These are phyloP conservation scores for Corvus hawaiiensis DNA, from an alignment of 2,113 vertebrate species.

Conservation along the genomic window DNA sequence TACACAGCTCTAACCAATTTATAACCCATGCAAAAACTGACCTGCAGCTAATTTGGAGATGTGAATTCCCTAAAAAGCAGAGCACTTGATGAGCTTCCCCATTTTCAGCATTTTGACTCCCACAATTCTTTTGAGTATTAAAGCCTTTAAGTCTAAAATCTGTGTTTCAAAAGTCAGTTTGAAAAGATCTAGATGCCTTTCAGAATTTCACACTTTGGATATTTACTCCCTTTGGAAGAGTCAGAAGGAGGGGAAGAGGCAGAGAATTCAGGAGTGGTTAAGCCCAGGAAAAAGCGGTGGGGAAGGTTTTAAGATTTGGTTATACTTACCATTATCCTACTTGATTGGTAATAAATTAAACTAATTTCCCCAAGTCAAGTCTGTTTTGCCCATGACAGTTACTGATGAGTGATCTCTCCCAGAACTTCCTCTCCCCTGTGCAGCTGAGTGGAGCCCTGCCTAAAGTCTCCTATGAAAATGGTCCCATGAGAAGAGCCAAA, in stretches of 20 bases:
- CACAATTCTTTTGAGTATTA: background rate
- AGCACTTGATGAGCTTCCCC: background rate
- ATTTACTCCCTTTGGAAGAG: background rate
- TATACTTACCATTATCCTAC: background rate
- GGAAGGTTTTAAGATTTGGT: background rate
- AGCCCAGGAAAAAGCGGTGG: background rate
- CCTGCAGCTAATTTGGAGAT: background rate
- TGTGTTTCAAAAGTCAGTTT: background rate
- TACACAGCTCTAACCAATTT: background rate
- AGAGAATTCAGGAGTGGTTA: background rate
- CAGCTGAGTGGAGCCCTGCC: background rate
- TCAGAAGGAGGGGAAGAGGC: background rate
- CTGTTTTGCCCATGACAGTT: background rate
- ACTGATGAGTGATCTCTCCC: background rate
- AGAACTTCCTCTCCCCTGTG: background rate
- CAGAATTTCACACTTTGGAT: background rate
- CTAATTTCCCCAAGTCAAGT: background rate
- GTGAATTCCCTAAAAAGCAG: background rate
- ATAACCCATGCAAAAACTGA: background rate
- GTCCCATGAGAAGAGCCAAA: background rate
- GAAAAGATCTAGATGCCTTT: background rate
- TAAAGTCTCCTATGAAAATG: background rate
- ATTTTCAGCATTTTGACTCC: background rate
- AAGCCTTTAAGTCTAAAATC: background rate
- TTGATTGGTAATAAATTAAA: background rate